phyloP scores from a whole-genome alignment of 2,888 invertebrate species.

The Loripinus fragilis region DNA sequence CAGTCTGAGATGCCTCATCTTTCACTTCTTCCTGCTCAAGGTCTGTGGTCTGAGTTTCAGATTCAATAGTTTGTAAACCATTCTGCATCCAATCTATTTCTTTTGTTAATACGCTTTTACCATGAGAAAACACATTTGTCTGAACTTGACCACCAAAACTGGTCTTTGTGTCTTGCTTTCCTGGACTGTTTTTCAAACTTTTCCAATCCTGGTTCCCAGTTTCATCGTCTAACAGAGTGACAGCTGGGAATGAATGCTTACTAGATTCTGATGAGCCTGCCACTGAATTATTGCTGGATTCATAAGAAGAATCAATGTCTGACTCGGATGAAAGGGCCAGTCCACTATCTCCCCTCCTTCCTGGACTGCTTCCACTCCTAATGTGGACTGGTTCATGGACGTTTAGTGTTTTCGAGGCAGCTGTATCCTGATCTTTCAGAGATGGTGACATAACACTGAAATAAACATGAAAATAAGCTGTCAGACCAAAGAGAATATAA shows the following conservation, averaged over 20 bases:
- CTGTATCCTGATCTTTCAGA: no score
- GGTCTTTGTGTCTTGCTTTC: neutral
- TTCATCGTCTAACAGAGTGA: neutral
- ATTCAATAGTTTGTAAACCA: neutral
- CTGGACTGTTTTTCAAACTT: neutral
- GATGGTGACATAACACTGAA: no score
- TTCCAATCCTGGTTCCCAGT: neutral
- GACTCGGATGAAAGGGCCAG: neutral
- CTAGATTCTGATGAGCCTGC: neutral
- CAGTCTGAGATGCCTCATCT: no score
- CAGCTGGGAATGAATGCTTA: neutral
- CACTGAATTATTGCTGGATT: neutral
- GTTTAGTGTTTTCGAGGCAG: no score
- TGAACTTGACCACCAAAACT: neutral
- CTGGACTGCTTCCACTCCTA: neutral
- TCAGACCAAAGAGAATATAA: no score
- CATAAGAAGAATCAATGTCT: conserved; percentile 4
- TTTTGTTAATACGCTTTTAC: no score
- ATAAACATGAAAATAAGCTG: no score
- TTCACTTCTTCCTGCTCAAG: neutral
- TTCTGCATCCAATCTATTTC: no score
- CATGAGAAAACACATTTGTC: neutral
- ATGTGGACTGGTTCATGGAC: neutral
- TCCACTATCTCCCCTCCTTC: neutral
- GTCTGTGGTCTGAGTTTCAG: neutral